Evolutionary conservation across 2,797 vertebrate genomes (phyloP), one percentile per base, ranked within the genome.

Genomic region (Limosa lapponica): DNA sequence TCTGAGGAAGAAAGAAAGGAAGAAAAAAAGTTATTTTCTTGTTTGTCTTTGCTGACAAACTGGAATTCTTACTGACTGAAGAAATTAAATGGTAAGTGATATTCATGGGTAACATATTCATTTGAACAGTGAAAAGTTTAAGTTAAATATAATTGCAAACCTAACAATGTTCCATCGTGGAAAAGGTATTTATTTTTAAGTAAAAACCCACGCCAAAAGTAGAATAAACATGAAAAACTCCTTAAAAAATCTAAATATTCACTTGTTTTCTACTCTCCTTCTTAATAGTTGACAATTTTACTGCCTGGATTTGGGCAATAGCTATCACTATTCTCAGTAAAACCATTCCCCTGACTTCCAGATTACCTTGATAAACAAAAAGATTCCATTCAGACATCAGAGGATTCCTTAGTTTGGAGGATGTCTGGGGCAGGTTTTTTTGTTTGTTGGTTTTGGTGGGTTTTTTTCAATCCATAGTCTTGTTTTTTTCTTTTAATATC

Each of bases 1-100:
- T 78, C 96, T 97, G 87, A 93, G 55, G 32, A 93, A 19, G 44
- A 87, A 82, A 32, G 48, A 39, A 93, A 87, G 51, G 39, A 89
- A 89, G 8, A 55, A 70, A 82, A 62, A 39, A 16, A 58, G 44
- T 65, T 62, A 90, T 52, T 66, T 87, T 78, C 59, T 80, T 82
- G 36, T 84, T 90, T 81, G 52, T 8, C 34, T 44, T 88, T 58
- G 24, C 44, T 69, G 69, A 69, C 58, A 75, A 94, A 78, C 32
- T 70, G 23, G 27, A 89, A 85, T 83, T 81, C 44, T 57, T 48
- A 75, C 13, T 72, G 55, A 67, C 6, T 27, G 19, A 75, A 75
- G 27, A 69, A 74, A 65, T 65, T 30, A 66, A 44, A 34, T 52
- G 32, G 1, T 10, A 71, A 55, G 16, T 32, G 0, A 73, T 7